These are phyloP conservation scores for Micromys minutus DNA, from an alignment of 2,113 vertebrate species.

Conservation along the genomic window DNA sequence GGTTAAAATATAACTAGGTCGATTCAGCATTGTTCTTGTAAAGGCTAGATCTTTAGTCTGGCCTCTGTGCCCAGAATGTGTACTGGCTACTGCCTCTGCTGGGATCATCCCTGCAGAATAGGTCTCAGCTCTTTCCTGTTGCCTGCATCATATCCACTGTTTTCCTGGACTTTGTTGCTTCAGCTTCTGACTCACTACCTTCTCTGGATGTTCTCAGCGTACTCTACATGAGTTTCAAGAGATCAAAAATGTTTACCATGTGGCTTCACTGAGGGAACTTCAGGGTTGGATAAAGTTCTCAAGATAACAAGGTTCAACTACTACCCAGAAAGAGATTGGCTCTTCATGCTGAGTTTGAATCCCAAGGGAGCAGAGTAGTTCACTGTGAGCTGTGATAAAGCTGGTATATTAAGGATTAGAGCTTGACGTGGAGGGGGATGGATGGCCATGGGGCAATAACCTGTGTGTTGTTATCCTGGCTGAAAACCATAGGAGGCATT, in stretches of 20 bases:
- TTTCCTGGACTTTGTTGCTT: slow-evolving; percentile 4
- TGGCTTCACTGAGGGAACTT: background rate
- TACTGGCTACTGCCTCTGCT: background rate
- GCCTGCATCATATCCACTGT: background rate
- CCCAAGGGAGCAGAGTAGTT: background rate
- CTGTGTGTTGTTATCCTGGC: background rate
- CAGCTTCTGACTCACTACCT: background rate
- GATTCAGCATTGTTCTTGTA: background rate
- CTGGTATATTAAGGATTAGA: background rate
- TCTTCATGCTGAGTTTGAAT: background rate
- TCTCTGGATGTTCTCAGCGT: background rate
- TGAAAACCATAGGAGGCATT: background rate
- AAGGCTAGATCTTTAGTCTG: background rate
- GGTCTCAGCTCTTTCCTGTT: background rate
- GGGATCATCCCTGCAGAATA: background rate
- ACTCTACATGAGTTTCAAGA: background rate
- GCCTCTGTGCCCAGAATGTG: background rate
- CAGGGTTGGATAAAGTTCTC: background rate
- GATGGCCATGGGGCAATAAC: background rate
- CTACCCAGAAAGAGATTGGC: background rate
- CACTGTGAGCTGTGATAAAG: background rate
- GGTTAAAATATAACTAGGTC: background rate
- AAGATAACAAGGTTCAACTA: background rate
- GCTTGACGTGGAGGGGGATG: background rate
- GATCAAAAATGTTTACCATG: slow-evolving; percentile 1